Evolutionary conservation across 1,140 invertebrate species (phyloP).

Genomic region (Ostrea denselamellosa): DNA sequence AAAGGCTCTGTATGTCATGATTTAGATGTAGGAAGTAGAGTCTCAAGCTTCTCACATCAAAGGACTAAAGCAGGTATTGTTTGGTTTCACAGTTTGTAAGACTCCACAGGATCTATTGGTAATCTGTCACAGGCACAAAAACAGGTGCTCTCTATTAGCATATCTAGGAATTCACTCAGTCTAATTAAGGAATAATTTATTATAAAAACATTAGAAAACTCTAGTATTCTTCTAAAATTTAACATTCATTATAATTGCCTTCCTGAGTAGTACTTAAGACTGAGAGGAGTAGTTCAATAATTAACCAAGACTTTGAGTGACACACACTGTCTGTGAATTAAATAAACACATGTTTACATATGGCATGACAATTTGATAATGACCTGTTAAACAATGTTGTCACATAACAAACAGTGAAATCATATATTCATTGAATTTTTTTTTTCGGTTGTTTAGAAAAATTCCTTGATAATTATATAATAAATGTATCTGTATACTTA

Average conservation of each 20-base stretch:
- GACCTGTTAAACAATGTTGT: background rate
- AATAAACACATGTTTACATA: background rate
- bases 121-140: slow-evolving; percentile 1
- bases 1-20: background rate
- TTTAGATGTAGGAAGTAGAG: background rate
- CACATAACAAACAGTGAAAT: background rate
- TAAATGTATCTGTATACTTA: no score
- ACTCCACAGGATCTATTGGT: slow-evolving; percentile 13
- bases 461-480: no score
- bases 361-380: background rate
- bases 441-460: background rate
- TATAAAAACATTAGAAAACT: background rate
- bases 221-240: background rate
- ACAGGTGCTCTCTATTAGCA: slow-evolving; percentile 28
- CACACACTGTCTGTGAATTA: background rate
- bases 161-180: background rate
- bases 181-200: slow-evolving; percentile 12
- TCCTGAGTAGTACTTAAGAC: background rate
- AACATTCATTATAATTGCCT: background rate
- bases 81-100: slow-evolving; percentile 22
- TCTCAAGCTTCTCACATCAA: background rate
- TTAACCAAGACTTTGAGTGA: background rate
- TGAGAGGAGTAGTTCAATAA: background rate
- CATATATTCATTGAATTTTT: background rate
- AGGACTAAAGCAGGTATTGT: background rate